These are phyloP conservation scores for Leptinotarsa peninsularis DNA, from an alignment of 2,888 invertebrate genomes.

Conservation along the genomic window DNA sequence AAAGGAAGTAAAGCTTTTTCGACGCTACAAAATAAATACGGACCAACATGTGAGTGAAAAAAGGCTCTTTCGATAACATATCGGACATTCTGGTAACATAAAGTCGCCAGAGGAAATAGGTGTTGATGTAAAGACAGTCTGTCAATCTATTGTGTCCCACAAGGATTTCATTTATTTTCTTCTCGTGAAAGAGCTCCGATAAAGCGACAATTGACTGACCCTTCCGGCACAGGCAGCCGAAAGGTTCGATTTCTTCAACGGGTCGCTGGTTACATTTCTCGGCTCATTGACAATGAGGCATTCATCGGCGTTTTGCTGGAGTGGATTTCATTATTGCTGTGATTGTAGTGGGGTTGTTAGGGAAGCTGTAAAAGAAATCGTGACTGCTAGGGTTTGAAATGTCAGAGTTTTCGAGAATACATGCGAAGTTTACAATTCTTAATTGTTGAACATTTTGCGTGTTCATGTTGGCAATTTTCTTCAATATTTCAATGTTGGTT, in stretches of 20 bases:
- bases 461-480: no score
- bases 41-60: conserved; percentile 41
- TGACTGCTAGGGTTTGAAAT: not conserved
- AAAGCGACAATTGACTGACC: conserved; percentile 56
- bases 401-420: no score
- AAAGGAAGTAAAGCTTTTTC: conserved; percentile 33
- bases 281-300: conserved; percentile 24
- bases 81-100: conserved; percentile 43
- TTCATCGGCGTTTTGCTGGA: conserved; percentile 14
- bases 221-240: conserved; percentile 50
- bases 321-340: conserved; percentile 17
- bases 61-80: conserved; percentile 42
- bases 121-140: conserved; percentile 52
- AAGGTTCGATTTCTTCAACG: conserved; percentile 50
- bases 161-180: conserved; percentile 59
- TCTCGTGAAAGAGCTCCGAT: conserved; percentile 54
- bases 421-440: no score
- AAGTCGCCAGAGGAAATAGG: conserved; percentile 45
- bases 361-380: not conserved
- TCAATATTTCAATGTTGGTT: no score
- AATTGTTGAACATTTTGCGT: no score
- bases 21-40: conserved; percentile 41
- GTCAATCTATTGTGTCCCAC: conserved; percentile 56
- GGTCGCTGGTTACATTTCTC: conserved; percentile 45
- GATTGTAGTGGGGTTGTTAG: conserved; percentile 1